phyloP scores from a whole-genome alignment of 1,140 invertebrate genomes.

The Pararge aegeria region DNA sequence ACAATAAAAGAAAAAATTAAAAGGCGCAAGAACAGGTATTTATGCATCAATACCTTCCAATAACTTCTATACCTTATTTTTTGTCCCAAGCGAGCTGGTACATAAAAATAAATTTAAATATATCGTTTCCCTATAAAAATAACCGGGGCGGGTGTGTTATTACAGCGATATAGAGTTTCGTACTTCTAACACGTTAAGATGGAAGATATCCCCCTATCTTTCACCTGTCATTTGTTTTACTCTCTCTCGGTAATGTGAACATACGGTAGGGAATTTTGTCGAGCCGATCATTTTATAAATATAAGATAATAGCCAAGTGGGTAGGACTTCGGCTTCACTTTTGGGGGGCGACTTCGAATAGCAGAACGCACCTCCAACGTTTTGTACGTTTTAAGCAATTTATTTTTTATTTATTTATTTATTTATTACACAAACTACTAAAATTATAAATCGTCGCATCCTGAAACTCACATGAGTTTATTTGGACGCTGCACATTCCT shows the following conservation, averaged over 20 bases:
- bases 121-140: background rate
- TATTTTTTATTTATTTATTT: no score
- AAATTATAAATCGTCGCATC: no score
- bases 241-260: background rate
- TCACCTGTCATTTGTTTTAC: constrained; percentile 19
- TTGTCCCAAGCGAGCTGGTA: background rate
- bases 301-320: no score
- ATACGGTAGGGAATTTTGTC: background rate
- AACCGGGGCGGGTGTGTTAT: background rate
- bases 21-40: no score
- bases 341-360: no score
- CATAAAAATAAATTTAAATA: background rate
- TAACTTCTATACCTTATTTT: no score
- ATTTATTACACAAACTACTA: no score
- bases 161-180: background rate
- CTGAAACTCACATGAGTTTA: no score
- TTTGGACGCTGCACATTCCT: no score
- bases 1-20: background rate
- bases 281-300: background rate
- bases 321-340: no score
- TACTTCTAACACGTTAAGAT: background rate
- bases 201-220: background rate
- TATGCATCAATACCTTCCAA: background rate
- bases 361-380: no score
- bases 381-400: no score